Conservation (phyloP, 2,113 vertebrate genomes). For the Colossoma macropomum region DNA sequence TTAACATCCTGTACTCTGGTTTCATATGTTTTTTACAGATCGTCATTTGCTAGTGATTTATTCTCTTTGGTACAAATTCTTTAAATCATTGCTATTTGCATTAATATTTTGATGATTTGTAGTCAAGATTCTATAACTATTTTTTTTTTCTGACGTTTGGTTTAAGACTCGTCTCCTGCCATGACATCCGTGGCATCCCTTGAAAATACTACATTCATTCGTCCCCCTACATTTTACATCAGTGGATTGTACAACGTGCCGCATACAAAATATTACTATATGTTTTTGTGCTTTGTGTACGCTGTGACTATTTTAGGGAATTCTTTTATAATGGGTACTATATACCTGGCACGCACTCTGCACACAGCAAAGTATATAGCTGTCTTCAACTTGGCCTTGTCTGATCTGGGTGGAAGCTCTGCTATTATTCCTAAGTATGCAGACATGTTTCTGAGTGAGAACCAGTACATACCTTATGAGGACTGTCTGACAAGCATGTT, state of each 20-base stretch:
- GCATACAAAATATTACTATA: not conserved
- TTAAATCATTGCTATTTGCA: too few species aligned
- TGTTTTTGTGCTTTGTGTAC: not conserved
- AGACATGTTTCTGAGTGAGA: not conserved
- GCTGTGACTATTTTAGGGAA: not conserved
- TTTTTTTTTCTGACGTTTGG: too few species aligned
- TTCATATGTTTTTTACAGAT: too few species aligned
- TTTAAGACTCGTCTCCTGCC: not conserved
- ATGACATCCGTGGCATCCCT: too few species aligned
- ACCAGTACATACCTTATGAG: not conserved
- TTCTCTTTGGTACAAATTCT: too few species aligned
- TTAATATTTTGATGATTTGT: too few species aligned
- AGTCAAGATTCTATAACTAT: too few species aligned
- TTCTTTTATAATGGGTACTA: not conserved
- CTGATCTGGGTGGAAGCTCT: not conserved
- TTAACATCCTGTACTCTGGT: too few species aligned
- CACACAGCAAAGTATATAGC: not conserved
- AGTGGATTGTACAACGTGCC: not conserved
- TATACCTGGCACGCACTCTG: not conserved
- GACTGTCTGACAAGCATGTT: not conserved
- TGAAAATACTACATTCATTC: too few species aligned
- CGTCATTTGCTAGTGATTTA: too few species aligned
- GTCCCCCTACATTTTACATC: not conserved
- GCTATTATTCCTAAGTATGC: not conserved
- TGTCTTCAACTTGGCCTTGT: not conserved